Evolutionary conservation across 2,797 vertebrate species (phyloP).

Genomic region (Gadopsis marmoratus): DNA sequence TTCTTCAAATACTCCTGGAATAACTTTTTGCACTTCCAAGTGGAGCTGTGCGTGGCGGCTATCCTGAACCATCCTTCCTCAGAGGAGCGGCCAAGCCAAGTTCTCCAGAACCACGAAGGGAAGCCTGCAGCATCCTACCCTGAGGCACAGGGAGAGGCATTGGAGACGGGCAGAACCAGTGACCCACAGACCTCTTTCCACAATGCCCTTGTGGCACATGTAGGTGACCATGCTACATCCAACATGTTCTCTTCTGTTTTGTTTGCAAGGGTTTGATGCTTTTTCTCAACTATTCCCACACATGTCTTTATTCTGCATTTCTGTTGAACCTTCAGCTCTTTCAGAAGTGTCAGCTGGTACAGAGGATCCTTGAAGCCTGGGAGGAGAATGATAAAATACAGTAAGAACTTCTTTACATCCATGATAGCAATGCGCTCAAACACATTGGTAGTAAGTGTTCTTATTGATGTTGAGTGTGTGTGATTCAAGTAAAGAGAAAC

Average conservation of each 20-base stretch:
- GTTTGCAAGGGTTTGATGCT: background rate
- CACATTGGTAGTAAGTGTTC: background rate
- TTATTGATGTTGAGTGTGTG: background rate
- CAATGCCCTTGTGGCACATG: constrained; percentile 91
- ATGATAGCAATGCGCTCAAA: background rate
- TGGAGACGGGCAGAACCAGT: constrained; percentile 56
- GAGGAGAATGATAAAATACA: constrained; percentile 97
- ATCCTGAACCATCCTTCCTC: constrained; percentile 90
- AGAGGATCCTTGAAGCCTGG: constrained; percentile 97
- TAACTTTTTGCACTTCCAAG: constrained; percentile 99
- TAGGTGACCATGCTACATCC: constrained; percentile 74
- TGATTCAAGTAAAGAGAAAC: background rate
- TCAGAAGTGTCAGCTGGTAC: constrained; percentile 94
- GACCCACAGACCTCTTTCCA: constrained; percentile 73
- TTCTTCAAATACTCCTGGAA: constrained; percentile 99
- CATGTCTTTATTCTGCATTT: background rate
- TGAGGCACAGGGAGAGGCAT: constrained; percentile 69
- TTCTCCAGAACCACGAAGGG: constrained; percentile 83
- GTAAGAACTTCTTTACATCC: constrained; percentile 81
- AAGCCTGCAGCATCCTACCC: constrained; percentile 51
- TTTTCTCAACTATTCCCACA: background rate
- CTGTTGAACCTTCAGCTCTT: constrained; percentile 87
- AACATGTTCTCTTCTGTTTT: background rate
- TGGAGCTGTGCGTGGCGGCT: constrained; percentile 94
- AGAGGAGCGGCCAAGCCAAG: constrained; percentile 74